Conservation (phyloP, 2,797 vertebrate genomes). For the Danio albolineatus region DNA sequence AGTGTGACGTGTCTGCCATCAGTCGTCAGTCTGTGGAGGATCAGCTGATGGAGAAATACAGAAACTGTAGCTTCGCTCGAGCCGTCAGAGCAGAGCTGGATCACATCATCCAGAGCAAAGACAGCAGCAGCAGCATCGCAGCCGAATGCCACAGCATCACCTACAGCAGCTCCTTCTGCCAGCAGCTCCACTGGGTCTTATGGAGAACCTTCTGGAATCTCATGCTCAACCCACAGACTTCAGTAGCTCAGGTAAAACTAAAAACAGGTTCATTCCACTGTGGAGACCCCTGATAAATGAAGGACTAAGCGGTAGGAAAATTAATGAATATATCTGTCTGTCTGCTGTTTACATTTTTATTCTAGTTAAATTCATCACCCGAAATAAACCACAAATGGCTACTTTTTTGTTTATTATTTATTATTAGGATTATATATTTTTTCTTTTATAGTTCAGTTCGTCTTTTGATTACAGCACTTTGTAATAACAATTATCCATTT, state of each 20-base stretch:
- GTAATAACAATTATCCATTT: no score
- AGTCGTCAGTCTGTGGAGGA: conserved; percentile 77
- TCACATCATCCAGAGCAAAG: conserved; percentile 70
- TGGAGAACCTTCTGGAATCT: conserved; percentile 89
- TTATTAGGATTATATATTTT: no score
- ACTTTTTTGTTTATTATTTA: no score
- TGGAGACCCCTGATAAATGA: no score
- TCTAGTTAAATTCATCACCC: neutral
- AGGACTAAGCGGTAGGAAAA: no score
- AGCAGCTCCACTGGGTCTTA: conserved; percentile 90
- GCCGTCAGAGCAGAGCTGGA: conserved; percentile 80
- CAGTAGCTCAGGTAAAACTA: conserved; percentile 91
- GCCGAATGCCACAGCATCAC: conserved; percentile 71
- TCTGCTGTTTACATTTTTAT: neutral
- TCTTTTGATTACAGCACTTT: no score
- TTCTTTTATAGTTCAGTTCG: no score
- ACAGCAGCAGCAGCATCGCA: conserved; percentile 53
- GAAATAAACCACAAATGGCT: no score
- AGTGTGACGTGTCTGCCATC: conserved; percentile 63
- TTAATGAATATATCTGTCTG: neutral
- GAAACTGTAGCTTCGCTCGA: conserved; percentile 75
- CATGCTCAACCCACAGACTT: conserved; percentile 89
- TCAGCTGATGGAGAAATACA: conserved; percentile 81
- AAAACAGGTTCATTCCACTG: no score
- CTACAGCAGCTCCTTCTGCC: conserved; percentile 87